phyloP scores from a whole-genome alignment of 2,888 invertebrate genomes.

The Brachyopa scutellaris region DNA sequence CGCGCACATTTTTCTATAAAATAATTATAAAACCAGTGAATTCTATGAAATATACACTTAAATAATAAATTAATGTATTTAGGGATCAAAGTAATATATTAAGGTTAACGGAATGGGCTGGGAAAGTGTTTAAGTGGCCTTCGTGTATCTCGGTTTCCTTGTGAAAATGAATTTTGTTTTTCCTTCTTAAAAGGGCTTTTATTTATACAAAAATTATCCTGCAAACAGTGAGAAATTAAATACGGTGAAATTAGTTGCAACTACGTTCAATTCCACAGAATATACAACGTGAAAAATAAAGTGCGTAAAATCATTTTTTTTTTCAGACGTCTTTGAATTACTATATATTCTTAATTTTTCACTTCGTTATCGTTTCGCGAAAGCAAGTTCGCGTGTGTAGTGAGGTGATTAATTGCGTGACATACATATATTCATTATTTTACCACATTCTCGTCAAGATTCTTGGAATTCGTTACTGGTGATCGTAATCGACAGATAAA shows the following conservation, averaged over 20 bases:
- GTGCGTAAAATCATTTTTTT: conserved; percentile 19
- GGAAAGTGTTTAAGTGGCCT: conserved; percentile 26
- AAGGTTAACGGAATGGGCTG: conserved; percentile 18
- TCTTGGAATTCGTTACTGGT: conserved; percentile 2
- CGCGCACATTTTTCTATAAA: conserved; percentile 45
- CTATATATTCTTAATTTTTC: conserved; percentile 4
- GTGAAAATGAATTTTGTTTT: conserved; percentile 45
- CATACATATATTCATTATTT: conserved; percentile 48
- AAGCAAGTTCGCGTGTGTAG: conserved; percentile 36
- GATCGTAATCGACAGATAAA: not conserved
- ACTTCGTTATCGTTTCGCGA: conserved; percentile 20
- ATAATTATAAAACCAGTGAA: conserved; percentile 3
- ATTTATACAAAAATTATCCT: conserved; percentile 7
- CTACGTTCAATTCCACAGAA: conserved; percentile 12
- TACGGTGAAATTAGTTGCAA: conserved; percentile 1
- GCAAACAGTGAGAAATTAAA: not conserved
- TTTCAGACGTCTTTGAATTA: not conserved
- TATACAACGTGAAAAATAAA: not conserved
- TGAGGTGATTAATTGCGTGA: conserved; percentile 59
- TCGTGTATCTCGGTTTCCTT: conserved; percentile 27
- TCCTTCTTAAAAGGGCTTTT: conserved; percentile 13
- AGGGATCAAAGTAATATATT: not conserved
- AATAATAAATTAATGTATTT: not conserved
- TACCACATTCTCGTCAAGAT: conserved; percentile 2
- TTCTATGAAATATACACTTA: not conserved